phyloP scores from a whole-genome alignment of 2,888 invertebrate genomes.

The Apamea epomidion region DNA sequence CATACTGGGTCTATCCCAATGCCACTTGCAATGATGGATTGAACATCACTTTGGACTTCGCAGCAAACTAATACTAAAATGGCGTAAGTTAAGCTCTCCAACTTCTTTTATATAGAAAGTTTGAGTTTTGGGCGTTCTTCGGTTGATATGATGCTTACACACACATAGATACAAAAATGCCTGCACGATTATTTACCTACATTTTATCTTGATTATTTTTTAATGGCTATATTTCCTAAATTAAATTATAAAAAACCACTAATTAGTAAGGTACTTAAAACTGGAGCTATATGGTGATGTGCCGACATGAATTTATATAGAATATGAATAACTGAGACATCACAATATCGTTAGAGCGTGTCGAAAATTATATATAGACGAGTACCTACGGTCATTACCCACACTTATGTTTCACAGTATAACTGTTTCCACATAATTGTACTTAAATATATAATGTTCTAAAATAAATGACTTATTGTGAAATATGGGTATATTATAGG shows the following conservation, averaged over 20 bases:
- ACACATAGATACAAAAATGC: background rate
- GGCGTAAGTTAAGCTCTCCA: slow-evolving; percentile 10
- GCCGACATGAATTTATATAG: slow-evolving; percentile 18
- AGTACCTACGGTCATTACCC: slow-evolving; percentile 13
- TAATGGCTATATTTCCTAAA: background rate
- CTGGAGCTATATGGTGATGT: background rate
- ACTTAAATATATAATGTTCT: background rate
- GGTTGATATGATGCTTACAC: slow-evolving; percentile 1
- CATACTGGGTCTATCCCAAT: slow-evolving; percentile 74
- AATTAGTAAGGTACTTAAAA: slow-evolving; percentile 23
- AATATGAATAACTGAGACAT: slow-evolving; percentile 33
- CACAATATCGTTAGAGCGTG: slow-evolving; percentile 39
- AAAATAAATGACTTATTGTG: background rate
- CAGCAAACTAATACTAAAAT: slow-evolving; percentile 39
- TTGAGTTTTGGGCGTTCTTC: slow-evolving; percentile 20
- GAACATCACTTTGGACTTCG: slow-evolving; percentile 56
- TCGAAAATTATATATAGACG: slow-evolving; percentile 1
- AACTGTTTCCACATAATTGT: slow-evolving; percentile 13
- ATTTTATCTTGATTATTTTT: background rate
- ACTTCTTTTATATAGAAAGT: slow-evolving; percentile 21
- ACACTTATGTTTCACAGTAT: slow-evolving; percentile 15
- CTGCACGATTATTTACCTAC: background rate
- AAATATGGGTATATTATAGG: background rate
- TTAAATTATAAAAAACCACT: slow-evolving; percentile 19
- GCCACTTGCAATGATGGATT: slow-evolving; percentile 76